phyloP scores from a whole-genome alignment of 2,797 vertebrate species.

The Apogon hyalosoma region DNA sequence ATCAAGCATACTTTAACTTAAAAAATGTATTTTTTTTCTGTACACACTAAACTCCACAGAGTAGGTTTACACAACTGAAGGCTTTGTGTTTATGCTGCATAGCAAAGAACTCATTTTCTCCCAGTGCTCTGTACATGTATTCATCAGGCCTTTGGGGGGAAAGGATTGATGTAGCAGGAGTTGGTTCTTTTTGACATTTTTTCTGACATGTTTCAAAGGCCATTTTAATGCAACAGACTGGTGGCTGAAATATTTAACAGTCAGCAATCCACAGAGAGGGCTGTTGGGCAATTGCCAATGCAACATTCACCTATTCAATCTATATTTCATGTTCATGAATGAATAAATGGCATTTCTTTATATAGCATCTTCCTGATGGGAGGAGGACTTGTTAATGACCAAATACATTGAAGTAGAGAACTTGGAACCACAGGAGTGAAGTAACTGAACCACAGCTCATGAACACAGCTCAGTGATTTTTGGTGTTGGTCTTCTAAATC shows the following conservation, averaged over 20 bases:
- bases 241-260: conserved; percentile 71
- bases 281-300: conserved; percentile 49
- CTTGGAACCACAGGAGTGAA: conserved; percentile 10
- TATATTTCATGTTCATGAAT: conserved; percentile 76
- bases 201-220: conserved; percentile 43
- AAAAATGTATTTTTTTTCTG: background rate
- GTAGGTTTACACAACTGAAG: background rate
- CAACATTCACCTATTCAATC: conserved; percentile 60
- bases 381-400: conserved; percentile 32
- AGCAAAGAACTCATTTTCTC: background rate
- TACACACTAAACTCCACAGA: background rate
- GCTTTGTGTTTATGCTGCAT: background rate
- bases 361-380: conserved; percentile 38
- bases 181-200: conserved; percentile 34
- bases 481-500: background rate
- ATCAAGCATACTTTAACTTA: no score
- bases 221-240: conserved; percentile 54
- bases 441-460: background rate
- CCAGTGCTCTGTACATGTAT: background rate
- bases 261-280: conserved; percentile 53
- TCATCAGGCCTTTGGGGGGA: background rate
- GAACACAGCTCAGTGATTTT: background rate
- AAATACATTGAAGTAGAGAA: conserved; percentile 25
- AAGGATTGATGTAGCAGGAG: conserved; percentile 23
- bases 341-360: conserved; percentile 63